Conservation (phyloP, 2,113 vertebrate genomes). For the Scophthalmus maximus region DNA sequence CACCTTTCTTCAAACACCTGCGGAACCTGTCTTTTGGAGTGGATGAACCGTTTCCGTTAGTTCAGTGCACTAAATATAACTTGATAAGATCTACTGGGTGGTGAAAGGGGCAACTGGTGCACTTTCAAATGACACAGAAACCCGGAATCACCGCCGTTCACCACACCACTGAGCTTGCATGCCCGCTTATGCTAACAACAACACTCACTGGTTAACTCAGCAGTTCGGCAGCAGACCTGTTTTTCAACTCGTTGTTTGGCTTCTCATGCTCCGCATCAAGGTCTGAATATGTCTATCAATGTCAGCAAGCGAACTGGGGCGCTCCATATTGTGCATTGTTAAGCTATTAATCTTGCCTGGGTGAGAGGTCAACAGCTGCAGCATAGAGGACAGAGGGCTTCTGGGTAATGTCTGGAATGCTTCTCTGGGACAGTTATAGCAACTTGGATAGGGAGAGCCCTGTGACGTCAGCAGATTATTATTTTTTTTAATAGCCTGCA, state of each 20-base stretch:
- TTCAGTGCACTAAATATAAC: not conserved
- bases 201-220: not conserved
- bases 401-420: conserved; percentile 78
- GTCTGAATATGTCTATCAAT: conserved; percentile 19
- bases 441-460: conserved; percentile 35
- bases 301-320: not conserved
- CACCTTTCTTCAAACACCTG: conserved; percentile 16
- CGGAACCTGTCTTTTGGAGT: conserved; percentile 13
- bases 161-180: conserved; percentile 26
- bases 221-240: conserved; percentile 11
- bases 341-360: conserved; percentile 56
- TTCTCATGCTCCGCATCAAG: conserved; percentile 12
- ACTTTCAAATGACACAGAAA: conserved; percentile 20
- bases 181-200: not conserved
- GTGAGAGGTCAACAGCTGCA: conserved; percentile 80
- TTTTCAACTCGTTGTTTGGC: conserved; percentile 29
- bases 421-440: conserved; percentile 67
- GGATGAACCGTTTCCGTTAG: not conserved
- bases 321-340: conserved; percentile 45
- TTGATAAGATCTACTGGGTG: conserved; percentile 20
- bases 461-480: conserved; percentile 56
- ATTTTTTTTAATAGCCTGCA: conserved; percentile 64
- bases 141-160: not conserved
- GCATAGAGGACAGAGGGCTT: conserved; percentile 60
- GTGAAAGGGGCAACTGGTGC: conserved; percentile 5